These are phyloP conservation scores for Amphipoea oculea DNA, from an alignment of 2,888 invertebrate genomes.

Conservation along the genomic window DNA sequence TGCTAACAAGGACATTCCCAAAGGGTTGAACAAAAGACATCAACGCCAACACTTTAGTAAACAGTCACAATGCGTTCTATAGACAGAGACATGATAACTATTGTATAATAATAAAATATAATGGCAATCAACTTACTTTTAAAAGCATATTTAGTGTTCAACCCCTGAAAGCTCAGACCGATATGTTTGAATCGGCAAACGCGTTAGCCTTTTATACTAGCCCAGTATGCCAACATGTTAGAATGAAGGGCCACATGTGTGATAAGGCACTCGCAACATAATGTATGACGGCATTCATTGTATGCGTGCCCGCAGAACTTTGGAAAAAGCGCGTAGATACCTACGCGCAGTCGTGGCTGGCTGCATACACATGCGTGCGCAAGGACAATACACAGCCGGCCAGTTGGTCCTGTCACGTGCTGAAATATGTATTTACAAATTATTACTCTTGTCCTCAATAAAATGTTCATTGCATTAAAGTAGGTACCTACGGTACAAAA, in stretches of 20 bases:
- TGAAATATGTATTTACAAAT: conserved; percentile 39
- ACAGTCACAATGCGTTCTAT: neutral
- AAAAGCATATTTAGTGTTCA: conserved; percentile 80
- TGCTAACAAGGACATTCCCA: neutral
- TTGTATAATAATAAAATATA: neutral
- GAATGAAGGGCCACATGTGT: conserved; percentile 75
- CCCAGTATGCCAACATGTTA: conserved; percentile 71
- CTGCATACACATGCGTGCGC: conserved; percentile 39
- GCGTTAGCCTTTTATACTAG: conserved; percentile 82
- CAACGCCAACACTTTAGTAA: neutral
- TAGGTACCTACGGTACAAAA: neutral
- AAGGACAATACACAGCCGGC: conserved; percentile 65
- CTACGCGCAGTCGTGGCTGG: conserved; percentile 64
- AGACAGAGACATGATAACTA: neutral
- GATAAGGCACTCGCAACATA: conserved; percentile 73
- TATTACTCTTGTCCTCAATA: conserved; percentile 15
- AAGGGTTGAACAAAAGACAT: conserved; percentile 8
- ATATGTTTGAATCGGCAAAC: conserved; percentile 73
- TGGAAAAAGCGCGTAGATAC: conserved; percentile 55
- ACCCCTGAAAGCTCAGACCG: conserved; percentile 76
- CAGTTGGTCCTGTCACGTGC: conserved; percentile 22
- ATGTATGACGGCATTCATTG: conserved; percentile 73
- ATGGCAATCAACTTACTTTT: conserved; percentile 79
- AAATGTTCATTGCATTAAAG: conserved; percentile 1
- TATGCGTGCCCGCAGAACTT: conserved; percentile 61